These are phyloP conservation scores for Pocillopora grandis DNA, from an alignment of 92 coral and sea anemone genomes.

Conservation along the genomic window DNA sequence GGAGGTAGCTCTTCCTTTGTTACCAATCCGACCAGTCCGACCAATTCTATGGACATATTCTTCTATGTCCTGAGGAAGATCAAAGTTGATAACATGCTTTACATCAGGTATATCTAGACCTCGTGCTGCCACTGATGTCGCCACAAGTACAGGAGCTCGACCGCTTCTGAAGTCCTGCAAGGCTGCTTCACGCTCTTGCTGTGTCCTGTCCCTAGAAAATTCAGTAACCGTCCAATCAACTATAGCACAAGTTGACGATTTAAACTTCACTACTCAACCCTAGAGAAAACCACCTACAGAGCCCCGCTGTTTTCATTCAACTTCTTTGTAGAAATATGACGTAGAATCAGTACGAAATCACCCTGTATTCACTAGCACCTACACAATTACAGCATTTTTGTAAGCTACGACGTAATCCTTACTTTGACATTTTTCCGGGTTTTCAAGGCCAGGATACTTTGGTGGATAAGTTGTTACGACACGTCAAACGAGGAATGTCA, in stretches of 20 bases:
- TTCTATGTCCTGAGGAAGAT: constrained; percentile 91
- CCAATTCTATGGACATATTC: constrained; percentile 99
- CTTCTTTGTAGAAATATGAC: too few species aligned
- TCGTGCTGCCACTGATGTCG: constrained; percentile 99
- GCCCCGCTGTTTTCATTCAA: too few species aligned
- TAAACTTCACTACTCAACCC: too few species aligned
- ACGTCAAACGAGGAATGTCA: too few species aligned
- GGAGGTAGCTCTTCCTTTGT: constrained; percentile 94
- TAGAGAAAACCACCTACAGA: too few species aligned
- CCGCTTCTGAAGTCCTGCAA: constrained; percentile 95
- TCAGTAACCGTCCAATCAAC: neutral
- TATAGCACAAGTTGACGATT: neutral
- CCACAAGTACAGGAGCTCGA: constrained; percentile 91
- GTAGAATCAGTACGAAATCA: too few species aligned
- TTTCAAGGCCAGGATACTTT: too few species aligned
- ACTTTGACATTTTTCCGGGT: too few species aligned
- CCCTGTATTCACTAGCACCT: too few species aligned
- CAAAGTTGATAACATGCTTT: constrained; percentile 94
- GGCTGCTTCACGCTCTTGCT: constrained; percentile 93
- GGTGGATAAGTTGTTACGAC: too few species aligned
- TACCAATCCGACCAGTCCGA: constrained; percentile 96
- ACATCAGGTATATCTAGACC: constrained; percentile 98
- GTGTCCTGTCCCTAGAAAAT: constrained; percentile 76
- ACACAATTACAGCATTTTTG: too few species aligned
- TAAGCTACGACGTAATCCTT: too few species aligned